Evolutionary conservation across 2,888 invertebrate genomes (phyloP).

Genomic region (Tenthredo distinguenda): DNA sequence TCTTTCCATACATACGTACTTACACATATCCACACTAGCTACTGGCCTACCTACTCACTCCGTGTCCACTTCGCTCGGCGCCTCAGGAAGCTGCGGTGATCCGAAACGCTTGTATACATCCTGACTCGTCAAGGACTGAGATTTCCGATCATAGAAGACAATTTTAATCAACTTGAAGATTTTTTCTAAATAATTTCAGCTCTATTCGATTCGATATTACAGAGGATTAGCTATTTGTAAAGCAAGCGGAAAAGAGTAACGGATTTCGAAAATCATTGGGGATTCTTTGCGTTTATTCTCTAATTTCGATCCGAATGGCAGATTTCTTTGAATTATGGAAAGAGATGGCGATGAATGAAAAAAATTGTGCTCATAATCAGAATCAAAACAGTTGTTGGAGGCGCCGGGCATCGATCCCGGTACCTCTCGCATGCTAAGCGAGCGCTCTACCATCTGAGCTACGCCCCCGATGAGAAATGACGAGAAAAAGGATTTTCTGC

Average conservation of each 20-base stretch:
- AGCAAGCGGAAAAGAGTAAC: background rate
- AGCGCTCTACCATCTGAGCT: slow-evolving; percentile 68
- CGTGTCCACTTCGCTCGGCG: background rate
- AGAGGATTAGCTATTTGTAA: background rate
- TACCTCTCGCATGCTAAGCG: slow-evolving; percentile 75
- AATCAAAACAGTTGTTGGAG: slow-evolving; percentile 63
- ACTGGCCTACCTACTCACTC: background rate
- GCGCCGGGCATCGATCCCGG: slow-evolving; percentile 75
- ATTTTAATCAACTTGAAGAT: background rate
- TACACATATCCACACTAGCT: background rate
- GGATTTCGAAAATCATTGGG: background rate
- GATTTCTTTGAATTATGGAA: too few species aligned
- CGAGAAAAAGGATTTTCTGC: background rate
- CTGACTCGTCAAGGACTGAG: background rate
- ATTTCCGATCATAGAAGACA: background rate
- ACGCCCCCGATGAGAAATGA: slow-evolving; percentile 58
- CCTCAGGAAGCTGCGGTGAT: background rate
- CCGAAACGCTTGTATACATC: background rate
- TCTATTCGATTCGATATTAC: background rate
- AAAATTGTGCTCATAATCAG: background rate
- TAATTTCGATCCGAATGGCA: background rate
- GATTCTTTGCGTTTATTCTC: background rate
- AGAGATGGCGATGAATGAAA: background rate
- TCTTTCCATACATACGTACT: background rate
- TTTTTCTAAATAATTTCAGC: background rate